phyloP scores from a whole-genome alignment of 2,797 vertebrate genomes.

The Pelodytes ibericus region DNA sequence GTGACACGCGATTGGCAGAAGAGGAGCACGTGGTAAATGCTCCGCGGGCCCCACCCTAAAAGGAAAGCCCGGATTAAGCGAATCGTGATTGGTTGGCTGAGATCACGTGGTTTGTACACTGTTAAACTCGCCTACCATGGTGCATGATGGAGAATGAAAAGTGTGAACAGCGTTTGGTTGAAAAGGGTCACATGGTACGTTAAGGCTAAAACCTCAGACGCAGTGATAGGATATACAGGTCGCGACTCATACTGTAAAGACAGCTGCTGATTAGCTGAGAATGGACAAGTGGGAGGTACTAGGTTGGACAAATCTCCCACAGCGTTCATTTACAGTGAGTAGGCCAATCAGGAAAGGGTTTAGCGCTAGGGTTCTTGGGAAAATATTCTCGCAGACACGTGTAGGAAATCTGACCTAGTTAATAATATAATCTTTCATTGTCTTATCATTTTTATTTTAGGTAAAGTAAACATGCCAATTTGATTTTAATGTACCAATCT shows the following conservation, averaged over 20 bases:
- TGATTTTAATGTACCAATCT: too few relatives aligned
- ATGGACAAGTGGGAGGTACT: neutral
- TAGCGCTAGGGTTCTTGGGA: slow-evolving; percentile 12
- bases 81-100: neutral
- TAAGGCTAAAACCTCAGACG: neutral
- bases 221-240: neutral
- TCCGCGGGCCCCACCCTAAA: neutral
- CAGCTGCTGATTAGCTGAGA: neutral
- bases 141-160: neutral
- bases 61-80: neutral
- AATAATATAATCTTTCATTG: too few relatives aligned
- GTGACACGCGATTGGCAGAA: neutral
- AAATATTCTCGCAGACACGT: slow-evolving; percentile 10
- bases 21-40: neutral
- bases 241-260: neutral
- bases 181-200: neutral
- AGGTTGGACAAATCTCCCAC: neutral
- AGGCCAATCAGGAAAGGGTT: neutral
- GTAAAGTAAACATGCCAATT: neutral
- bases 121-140: neutral
- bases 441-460: too few relatives aligned
- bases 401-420: neutral
- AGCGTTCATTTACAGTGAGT: neutral
- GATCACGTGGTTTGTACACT: neutral
- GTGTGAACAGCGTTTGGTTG: slow-evolving; percentile 1